Percentiles rank a stretch among this genome's conserved stretches.
Evolutionary conservation across 2,113 vertebrate genomes (phyloP).

Genomic region (Acrocephalus kingi): DNA sequence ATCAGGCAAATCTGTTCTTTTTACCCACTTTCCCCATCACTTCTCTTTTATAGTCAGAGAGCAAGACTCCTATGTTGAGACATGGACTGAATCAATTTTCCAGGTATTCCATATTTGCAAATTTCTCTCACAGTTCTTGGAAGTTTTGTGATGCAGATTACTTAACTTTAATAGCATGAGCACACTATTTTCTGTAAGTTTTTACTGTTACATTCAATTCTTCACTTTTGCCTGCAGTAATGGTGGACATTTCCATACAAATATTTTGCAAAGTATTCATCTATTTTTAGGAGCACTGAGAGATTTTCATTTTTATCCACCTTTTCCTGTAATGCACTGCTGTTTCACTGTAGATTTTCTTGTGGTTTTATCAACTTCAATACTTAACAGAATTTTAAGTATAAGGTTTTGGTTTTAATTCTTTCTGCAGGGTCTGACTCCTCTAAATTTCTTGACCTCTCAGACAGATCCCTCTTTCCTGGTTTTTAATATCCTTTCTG

Average conservation of each 20-base stretch:
- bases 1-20: not conserved
- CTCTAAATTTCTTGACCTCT: not conserved
- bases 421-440: not conserved
- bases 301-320: not conserved
- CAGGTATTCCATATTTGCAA: not conserved
- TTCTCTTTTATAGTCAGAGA: not conserved
- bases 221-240: not conserved
- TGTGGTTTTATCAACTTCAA: not conserved
- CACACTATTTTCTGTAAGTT: not conserved
- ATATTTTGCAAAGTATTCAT: not conserved
- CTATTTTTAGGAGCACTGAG: not conserved
- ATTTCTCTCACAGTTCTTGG: not conserved
- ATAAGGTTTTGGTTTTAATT: not conserved
- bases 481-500: not conserved
- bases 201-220: not conserved
- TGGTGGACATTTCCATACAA: not conserved
- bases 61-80: not conserved
- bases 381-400: not conserved
- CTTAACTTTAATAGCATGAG: not conserved
- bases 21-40: fast-evolving
- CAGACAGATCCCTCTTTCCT: not conserved
- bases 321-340: not conserved
- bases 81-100: not conserved
- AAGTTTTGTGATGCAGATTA: not conserved
- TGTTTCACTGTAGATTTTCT: not conserved